Base-by-base conservation (phyloP, 2,888 invertebrate species). In the Lithophane semibrunnea region DNA sequence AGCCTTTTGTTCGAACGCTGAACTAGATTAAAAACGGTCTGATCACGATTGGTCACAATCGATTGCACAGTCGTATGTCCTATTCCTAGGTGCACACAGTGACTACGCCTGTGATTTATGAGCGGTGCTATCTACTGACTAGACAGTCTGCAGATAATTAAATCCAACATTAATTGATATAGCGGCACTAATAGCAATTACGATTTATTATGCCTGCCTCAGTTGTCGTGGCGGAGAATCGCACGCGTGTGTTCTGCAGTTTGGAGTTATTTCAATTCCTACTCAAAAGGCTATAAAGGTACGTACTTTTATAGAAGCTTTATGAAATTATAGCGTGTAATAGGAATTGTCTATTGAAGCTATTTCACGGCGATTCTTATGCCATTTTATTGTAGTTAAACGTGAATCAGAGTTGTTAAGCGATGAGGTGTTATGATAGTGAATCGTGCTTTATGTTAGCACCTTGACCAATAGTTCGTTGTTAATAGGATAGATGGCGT, bases 121-220 rank as follows among this genome's bases (percentile, higher is more conserved):
- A 80, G 88, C 90, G 90, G 89, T 84, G 69, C 80, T 84, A 87
- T 84, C 83, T 86, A 88, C 89, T 90, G 89, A 88, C 91, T 90
- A 90, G 92, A 92, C 92, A 92, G 89, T 91, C 90, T 91, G 93
- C 94, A 92, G 92, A 91, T 94, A 94, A 96, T 96, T 95, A 95
- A 95, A 94, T 94, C 91, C 92, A 91, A 90, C 92, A 93, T 92
- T 93, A 94, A 94, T 93, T 94, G 93, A 93, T 94, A 92, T 93
- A 89, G 91, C 92, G 92, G 92, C 92, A 93, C 93, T 93, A 93
- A 93, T 93, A 90, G 91, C 90, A 91, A 91, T 92, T 92, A 90
- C 89, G 90, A 93, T 92, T 93, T 93, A 93, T 92, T 91, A 88
- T 85, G 80, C 85, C 79, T 77, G 80, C 75, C 78, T 84, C 84